Evolutionary conservation across 1,140 invertebrate genomes (phyloP).

Genomic region (Trichonephila clavipes): DNA sequence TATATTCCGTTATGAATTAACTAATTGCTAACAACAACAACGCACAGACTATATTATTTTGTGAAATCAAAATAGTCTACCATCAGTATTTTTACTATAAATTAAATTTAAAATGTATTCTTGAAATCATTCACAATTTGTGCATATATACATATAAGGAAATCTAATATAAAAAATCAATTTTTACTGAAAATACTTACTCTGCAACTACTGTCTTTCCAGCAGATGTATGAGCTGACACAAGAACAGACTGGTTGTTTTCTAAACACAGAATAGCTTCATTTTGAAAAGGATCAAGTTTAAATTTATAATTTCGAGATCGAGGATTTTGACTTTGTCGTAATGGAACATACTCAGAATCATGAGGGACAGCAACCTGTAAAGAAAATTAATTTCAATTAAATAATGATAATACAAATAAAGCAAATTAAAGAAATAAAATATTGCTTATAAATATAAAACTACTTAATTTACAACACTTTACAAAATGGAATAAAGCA

Average conservation of each 20-base stretch:
- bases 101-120: too few species aligned
- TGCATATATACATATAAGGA: too few species aligned
- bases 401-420: background rate
- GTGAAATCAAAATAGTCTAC: too few species aligned
- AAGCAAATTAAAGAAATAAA: background rate
- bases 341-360: conserved; percentile 89
- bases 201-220: conserved; percentile 99
- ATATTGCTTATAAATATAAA: background rate
- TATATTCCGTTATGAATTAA: too few species aligned
- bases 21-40: too few species aligned
- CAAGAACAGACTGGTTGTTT: conserved; percentile 97
- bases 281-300: conserved; percentile 98
- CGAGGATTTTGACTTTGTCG: conserved; percentile 85
- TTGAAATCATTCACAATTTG: too few species aligned
- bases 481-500: too few species aligned
- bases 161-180: background rate
- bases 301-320: conserved; percentile 96
- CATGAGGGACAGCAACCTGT: conserved; percentile 88
- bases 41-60: too few species aligned
- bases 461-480: background rate
- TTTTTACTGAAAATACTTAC: conserved; percentile 81
- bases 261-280: conserved; percentile 98
- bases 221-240: conserved; percentile 99
- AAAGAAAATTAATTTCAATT: background rate
- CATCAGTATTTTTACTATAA: too few species aligned